Evolutionary conservation across 2,888 invertebrate genomes (phyloP), one percentile per base, ranked within the genome.

Genomic region (Eustalomyia histrio): DNA sequence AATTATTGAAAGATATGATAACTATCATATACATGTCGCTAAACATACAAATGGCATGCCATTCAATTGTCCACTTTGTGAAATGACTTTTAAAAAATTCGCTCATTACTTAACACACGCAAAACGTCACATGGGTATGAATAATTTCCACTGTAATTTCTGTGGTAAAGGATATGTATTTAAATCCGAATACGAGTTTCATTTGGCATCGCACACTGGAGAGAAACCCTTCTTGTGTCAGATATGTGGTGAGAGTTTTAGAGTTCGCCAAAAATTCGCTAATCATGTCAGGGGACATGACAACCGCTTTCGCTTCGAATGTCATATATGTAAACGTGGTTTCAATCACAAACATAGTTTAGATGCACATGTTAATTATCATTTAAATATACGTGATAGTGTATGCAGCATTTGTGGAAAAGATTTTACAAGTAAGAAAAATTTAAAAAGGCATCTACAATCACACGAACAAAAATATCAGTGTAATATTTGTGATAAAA

Each of bases 301-400:
- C 50, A 81, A 81, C 16, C 68, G 69, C 50, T 81, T 78, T 50
- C 73, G 78, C 10, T 74, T 74, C 29, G 61, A 74, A 55, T 81
- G 81, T 57, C 69, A 78, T 9, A 78, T 81, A 12, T 81, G 81
- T 39, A 74, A 78, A 58, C 65, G 69, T 55, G 78, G 73, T 12
- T 81, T 81, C 21, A 74, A 81, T 71, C 74, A 74, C 9, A 47
- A 61, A 50, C 64, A 78, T 18, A 71, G 53, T 5, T 55, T 78
- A 10, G 78, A 78, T 16, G 60, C 73, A 29, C 88, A 88, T 53
- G 85, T 88, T 7, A 87, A 87, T 53, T 87, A 85, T 0, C 88
- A 88, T 78, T 67, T 85, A 0, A 87, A 87, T 76, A 86, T 87
- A 5, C 86, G 85, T 35, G 87, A 86, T 83, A 86, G 85, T 47